phyloP scores from a whole-genome alignment of 2,113 vertebrate genomes.

The Cettia cetti region DNA sequence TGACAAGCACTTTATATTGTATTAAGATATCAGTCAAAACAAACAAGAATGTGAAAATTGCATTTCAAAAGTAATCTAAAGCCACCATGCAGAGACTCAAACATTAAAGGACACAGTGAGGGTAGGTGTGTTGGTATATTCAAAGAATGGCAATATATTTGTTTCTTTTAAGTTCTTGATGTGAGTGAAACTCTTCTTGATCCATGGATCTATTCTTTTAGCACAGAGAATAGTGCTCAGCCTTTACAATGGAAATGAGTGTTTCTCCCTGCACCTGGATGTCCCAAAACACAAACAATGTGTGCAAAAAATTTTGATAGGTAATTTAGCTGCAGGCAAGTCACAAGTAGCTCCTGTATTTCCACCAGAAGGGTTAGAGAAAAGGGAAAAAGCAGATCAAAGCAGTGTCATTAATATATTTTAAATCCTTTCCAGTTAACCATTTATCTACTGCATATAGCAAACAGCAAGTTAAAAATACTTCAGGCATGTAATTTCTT shows the following conservation, averaged over 20 bases:
- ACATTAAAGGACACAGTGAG: neutral
- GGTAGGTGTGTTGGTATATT: neutral
- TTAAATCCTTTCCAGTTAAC: neutral
- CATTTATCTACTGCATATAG: neutral
- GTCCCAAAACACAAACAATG: neutral
- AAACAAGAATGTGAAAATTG: slow-evolving; percentile 37
- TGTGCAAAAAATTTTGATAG: neutral
- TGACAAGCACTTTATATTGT: neutral
- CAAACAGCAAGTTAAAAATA: neutral
- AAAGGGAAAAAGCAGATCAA: neutral
- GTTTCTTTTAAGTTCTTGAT: neutral
- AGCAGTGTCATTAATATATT: neutral
- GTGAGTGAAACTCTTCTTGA: neutral
- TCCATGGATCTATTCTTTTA: neutral
- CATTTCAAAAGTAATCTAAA: neutral
- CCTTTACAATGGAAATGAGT: neutral
- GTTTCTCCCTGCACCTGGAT: accelerated
- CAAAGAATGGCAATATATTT: neutral
- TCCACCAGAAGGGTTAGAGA: neutral
- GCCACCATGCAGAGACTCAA: neutral
- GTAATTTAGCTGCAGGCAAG: neutral
- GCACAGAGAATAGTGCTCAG: neutral
- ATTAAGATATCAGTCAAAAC: slow-evolving; percentile 33
- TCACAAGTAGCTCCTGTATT: neutral
- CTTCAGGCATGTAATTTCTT: neutral